Percentiles rank a stretch among this genome's conserved stretches.
Conservation (phyloP, 2,113 vertebrate species). For the Haemorhous mexicanus region DNA sequence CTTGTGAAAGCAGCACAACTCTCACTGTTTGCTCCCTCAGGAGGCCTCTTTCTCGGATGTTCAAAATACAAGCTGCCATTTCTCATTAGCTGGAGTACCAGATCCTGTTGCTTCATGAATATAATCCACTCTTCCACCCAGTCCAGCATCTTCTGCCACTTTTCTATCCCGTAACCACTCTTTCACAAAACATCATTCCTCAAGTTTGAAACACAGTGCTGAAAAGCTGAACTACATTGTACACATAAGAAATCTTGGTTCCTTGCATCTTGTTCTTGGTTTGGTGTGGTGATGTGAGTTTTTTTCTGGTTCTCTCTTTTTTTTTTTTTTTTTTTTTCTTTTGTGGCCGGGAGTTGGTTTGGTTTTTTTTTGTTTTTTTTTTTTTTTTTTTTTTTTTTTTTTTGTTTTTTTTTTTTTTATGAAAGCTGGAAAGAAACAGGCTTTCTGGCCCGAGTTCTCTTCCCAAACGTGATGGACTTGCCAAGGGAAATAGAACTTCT, state of each 20-base stretch:
- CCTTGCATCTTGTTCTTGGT: not conserved
- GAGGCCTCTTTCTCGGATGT: not conserved
- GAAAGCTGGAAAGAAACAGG: not conserved
- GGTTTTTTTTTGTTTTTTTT: too few relatives aligned
- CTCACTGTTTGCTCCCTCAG: not conserved
- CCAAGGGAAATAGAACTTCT: constrained; percentile 11
- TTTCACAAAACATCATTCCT: not conserved
- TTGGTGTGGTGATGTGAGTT: not conserved
- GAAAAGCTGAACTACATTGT: not conserved
- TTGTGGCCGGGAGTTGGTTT: too few relatives aligned
- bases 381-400: accelerated
- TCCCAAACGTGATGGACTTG: not conserved
- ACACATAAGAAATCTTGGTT: not conserved
- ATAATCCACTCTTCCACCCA: not conserved
- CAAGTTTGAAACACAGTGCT: not conserved
- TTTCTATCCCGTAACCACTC: not conserved
- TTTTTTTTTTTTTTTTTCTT: not conserved
- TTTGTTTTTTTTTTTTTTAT: not conserved
- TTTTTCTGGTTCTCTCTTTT: too few relatives aligned
- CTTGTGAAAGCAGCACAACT: not conserved
- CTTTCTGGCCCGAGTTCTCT: not conserved
- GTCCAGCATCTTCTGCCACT: not conserved
- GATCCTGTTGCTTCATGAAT: not conserved
- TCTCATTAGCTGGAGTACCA: not conserved
- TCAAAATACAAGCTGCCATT: not conserved